Base-by-base conservation (phyloP, 2,888 invertebrate species). In the Dryobota labecula region DNA sequence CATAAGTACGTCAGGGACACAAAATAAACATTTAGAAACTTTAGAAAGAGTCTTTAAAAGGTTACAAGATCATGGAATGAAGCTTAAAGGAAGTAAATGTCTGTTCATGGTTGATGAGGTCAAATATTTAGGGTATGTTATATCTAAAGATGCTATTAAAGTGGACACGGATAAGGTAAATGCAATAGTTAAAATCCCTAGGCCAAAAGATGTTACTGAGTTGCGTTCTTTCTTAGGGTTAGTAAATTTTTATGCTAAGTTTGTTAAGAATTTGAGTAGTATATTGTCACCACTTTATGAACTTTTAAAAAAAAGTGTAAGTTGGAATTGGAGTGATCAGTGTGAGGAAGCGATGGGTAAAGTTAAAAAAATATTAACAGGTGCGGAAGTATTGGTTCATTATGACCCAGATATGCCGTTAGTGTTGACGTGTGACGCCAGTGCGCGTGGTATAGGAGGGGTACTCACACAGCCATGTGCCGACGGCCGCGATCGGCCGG, bases 61-160 rank as follows among this genome's bases (percentile, higher is more conserved):
- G 45, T 24, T 65, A 56, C 43, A 56, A 24, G 27, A 13, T 43
- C 54, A 64, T 43, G 64, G 64, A 3, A 43, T 64, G 53, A 64
- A 63, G 20, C 53, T 41, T 2, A 53, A 61, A 36, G 36, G 33
- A 11, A 49, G 63, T 53, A 54, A 64, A 54, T 64, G 64, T 64
- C 5, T 15, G 33, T 64, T 64, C 13, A 41, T 64, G 63, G 41
- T 53, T 3, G 53, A 64, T 30, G 63, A 43, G 7, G 63, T 53
- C 8, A 51, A 53, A 53, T 64, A 53, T 27, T 64, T 53, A 53
- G 64, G 64, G 1, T 65, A 45, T 33, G 43, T 65, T 7, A 54
- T n/a, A n/a, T n/a, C n/a, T n/a, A n/a, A n/a, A n/a, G n/a, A n/a
- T n/a, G 36, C 8, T 36, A 36, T 65, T 24, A 65, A 56, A 45